Percentiles rank a stretch among this genome's conserved stretches.
Evolutionary conservation across 1,140 invertebrate species (phyloP).

Genomic region (Bombus waltoni): DNA sequence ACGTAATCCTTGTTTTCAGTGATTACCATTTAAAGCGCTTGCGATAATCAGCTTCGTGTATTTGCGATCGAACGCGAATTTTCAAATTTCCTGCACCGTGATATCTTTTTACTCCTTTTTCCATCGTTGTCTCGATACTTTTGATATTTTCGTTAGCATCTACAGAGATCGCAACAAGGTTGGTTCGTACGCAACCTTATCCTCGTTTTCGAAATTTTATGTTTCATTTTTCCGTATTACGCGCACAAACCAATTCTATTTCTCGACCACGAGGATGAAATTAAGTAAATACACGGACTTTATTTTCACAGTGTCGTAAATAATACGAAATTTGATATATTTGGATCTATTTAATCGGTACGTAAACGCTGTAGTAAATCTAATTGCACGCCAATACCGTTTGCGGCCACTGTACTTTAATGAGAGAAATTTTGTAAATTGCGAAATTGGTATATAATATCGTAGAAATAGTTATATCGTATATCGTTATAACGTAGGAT

Average conservation of each 20-base stretch:
- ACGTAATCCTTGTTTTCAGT: background rate
- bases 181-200: too few relatives aligned
- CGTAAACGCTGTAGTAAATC: too few relatives aligned
- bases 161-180: too few relatives aligned
- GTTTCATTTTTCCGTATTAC: too few relatives aligned
- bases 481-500: background rate
- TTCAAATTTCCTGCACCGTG: background rate
- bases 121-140: too few relatives aligned
- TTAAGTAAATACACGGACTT: too few relatives aligned
- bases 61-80: background rate
- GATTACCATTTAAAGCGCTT: background rate
- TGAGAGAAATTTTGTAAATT: background rate
- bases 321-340: too few relatives aligned
- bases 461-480: background rate
- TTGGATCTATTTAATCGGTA: too few relatives aligned
- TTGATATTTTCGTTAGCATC: too few relatives aligned
- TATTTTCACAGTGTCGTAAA: fast-evolving
- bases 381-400: background rate
- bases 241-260: too few relatives aligned
- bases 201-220: too few relatives aligned
- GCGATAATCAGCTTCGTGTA: background rate
- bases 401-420: background rate
- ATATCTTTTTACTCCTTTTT: background rate
- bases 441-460: background rate
- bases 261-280: too few relatives aligned